Conservation (phyloP, 2,797 vertebrate species). For the Enteromius mattozi region DNA sequence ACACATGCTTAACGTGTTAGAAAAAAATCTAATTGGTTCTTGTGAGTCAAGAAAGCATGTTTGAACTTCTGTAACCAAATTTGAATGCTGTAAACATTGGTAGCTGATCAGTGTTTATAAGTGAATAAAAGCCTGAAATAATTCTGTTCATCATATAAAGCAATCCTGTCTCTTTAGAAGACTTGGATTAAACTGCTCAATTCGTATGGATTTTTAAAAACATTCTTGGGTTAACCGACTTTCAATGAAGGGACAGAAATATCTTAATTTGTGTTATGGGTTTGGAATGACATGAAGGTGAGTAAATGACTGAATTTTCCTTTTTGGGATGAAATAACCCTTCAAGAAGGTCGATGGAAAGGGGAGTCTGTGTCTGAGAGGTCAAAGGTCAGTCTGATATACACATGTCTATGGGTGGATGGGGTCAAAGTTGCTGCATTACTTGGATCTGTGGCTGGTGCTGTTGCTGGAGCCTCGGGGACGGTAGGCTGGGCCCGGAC, state of each 20-base stretch:
- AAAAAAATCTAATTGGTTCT: not conserved
- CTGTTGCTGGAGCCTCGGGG: constrained; percentile 96
- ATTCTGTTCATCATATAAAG: not conserved
- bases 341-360: not conserved
- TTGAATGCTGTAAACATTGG: not conserved
- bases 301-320: not conserved
- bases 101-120: not conserved
- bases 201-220: not conserved
- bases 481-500: constrained; percentile 91
- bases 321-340: not conserved
- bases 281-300: not conserved
- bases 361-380: not conserved
- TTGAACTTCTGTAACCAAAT: not conserved
- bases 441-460: constrained; percentile 97
- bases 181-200: not conserved
- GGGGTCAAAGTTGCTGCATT: constrained; percentile 91
- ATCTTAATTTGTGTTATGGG: not conserved
- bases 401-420: constrained; percentile 70
- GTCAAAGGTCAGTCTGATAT: constrained; percentile 49
- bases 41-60: not conserved
- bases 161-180: not conserved
- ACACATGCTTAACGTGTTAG: not conserved
- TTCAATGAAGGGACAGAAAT: not conserved
- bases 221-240: not conserved
- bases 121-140: not conserved